Evolutionary conservation across 1,140 invertebrate genomes (phyloP), one percentile per base, ranked within the genome.

Genomic region (Tetranychus urticae): DNA sequence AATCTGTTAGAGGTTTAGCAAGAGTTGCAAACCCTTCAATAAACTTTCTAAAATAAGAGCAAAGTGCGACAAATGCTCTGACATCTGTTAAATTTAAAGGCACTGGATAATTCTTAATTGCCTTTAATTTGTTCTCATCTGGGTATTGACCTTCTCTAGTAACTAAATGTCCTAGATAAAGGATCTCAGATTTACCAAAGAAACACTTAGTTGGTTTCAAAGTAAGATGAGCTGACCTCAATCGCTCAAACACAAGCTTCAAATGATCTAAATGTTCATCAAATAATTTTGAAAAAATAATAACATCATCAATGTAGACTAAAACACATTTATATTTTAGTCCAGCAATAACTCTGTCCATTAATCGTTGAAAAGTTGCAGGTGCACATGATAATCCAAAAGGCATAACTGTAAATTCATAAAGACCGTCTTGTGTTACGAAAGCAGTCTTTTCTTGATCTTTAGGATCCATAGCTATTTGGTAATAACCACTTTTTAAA

Each of bases 21-120:
- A 71, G 56, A 14, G 61, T 57, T 3, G 72, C 69, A 36, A 71
- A 69, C 56, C 70, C 56, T 47, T 42, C 13, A 68, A 65, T 60
- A 37, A 65, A 65, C 45, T 39, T 54, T 48, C 65, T 56, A 56
- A 62, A 66, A 23, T 58, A 66, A 33, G 35, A 37, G n/a, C 45
- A 58, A 31, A 63, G 37, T 3, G 62, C 65, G 14, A 66, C 36
- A 37, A 64, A 66, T 23, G 50, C 8, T 56, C 57, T 1, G 23
- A 66, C 34, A 12, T 66, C 46, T 14, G 39, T 31, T 55, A 45
- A 10, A 54, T 61, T 61, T 42, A 52, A 54, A 14, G 65, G 65
- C 14, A 1, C 33, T 3, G 62, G 62, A 58, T 61, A 63, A 13
- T 61, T 58, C n/a, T 3, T 37, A 45, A 66, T 57, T 5, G 52